A percentile compares a stretch with the other conserved stretches of the same genome.
phyloP scores from a whole-genome alignment of 2,113 vertebrate genomes.

The Helogale parvula region DNA sequence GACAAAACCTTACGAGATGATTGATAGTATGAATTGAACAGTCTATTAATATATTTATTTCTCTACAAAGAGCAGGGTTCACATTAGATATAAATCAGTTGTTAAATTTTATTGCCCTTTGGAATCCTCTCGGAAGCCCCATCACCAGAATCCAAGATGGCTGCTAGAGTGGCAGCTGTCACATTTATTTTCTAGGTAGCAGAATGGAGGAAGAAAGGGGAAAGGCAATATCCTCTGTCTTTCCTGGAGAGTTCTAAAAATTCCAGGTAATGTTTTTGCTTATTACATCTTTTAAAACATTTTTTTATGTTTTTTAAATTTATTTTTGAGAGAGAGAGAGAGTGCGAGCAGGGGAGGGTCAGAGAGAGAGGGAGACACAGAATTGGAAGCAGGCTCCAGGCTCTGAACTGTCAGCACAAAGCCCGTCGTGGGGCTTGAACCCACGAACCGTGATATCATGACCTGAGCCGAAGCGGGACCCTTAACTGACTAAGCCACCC shows the following conservation, averaged over 20 bases:
- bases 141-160: background rate
- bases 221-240: background rate
- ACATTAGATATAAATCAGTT: background rate
- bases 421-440: too few species aligned
- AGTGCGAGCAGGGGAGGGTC: too few species aligned
- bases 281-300: background rate
- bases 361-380: too few species aligned
- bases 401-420: too few species aligned
- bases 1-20: background rate
- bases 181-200: background rate
- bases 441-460: too few species aligned
- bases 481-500: background rate
- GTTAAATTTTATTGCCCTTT: constrained; percentile 16
- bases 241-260: background rate
- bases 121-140: background rate
- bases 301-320: too few species aligned
- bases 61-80: background rate
- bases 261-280: background rate
- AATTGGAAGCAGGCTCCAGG: too few species aligned
- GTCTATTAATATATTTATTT: background rate
- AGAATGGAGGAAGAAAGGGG: background rate
- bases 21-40: background rate
- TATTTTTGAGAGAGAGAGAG: too few species aligned
- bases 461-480: background rate
- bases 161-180: background rate